Percentiles rank a stretch among this genome's conserved stretches.
These are phyloP conservation scores for Anticlea derivata DNA, from an alignment of 2,888 invertebrate species.

Conservation along the genomic window DNA sequence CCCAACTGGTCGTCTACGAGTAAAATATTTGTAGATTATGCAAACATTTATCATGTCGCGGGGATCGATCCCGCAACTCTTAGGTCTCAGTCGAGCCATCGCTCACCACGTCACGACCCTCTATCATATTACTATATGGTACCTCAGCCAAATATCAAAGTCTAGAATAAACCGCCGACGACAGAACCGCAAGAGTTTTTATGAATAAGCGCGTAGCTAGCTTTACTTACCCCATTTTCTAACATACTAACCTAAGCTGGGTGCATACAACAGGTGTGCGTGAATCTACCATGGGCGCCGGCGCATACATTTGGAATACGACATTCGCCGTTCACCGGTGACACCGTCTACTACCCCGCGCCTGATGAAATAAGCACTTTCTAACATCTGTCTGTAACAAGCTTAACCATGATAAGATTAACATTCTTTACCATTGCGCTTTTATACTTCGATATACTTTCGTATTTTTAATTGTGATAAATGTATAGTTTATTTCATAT, in stretches of 20 bases:
- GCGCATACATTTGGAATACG: constrained; percentile 91
- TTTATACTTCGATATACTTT: constrained; percentile 30
- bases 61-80: too few relatives aligned
- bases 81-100: too few relatives aligned
- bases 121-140: too few relatives aligned
- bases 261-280: constrained; percentile 72
- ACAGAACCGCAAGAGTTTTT: too few relatives aligned
- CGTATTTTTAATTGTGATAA: constrained; percentile 31
- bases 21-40: too few relatives aligned
- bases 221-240: constrained; percentile 32
- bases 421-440: constrained; percentile 35
- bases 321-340: constrained; percentile 88
- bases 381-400: constrained; percentile 56
- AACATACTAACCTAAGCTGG: constrained; percentile 46
- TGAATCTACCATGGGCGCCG: constrained; percentile 85
- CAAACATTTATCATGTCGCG: too few relatives aligned
- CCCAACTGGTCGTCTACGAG: too few relatives aligned
- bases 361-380: constrained; percentile 69
- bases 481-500: constrained; percentile 35
- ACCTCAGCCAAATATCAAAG: too few relatives aligned
- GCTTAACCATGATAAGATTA: constrained; percentile 39
- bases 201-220: background rate
- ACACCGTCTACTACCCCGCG: constrained; percentile 66
- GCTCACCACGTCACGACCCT: too few relatives aligned
- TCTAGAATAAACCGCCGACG: too few relatives aligned